Conservation (phyloP, 2,797 vertebrate species). For the Pristis pectinata region DNA sequence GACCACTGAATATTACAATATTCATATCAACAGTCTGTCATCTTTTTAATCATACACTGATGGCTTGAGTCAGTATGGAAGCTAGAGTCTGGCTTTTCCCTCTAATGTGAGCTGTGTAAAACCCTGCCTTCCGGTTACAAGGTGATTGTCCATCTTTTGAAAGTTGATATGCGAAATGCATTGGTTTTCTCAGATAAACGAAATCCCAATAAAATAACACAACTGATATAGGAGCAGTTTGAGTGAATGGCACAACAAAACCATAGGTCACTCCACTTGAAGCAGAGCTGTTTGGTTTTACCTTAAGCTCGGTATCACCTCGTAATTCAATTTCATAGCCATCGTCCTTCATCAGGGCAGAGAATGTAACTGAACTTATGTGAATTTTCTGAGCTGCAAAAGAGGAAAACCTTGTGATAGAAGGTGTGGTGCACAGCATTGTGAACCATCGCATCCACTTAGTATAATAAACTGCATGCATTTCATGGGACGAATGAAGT, state of each 20-base stretch:
- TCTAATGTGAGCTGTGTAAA: not conserved
- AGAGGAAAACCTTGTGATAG: not conserved
- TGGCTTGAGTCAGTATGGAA: not conserved
- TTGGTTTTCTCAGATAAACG: not conserved
- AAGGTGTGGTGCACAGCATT: not conserved
- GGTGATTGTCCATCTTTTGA: not conserved
- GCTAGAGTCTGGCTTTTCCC: not conserved
- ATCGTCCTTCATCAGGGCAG: constrained; percentile 69
- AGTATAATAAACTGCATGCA: no score
- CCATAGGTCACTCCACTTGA: not conserved
- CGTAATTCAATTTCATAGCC: constrained; percentile 75
- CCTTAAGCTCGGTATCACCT: constrained; percentile 84
- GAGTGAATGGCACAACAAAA: not conserved
- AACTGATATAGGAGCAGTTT: not conserved
- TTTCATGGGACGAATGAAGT: no score
- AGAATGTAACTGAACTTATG: constrained; percentile 73
- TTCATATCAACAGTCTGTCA: not conserved
- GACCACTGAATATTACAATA: not conserved
- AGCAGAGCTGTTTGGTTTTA: constrained; percentile 46
- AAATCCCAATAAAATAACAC: not conserved
- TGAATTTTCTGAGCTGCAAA: constrained; percentile 77
- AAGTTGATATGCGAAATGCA: not conserved
- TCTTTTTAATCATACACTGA: not conserved
- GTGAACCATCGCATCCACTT: not conserved
- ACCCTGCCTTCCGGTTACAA: not conserved